Conservation (phyloP, 2,797 vertebrate species). For the Myiotriccus ornatus region DNA sequence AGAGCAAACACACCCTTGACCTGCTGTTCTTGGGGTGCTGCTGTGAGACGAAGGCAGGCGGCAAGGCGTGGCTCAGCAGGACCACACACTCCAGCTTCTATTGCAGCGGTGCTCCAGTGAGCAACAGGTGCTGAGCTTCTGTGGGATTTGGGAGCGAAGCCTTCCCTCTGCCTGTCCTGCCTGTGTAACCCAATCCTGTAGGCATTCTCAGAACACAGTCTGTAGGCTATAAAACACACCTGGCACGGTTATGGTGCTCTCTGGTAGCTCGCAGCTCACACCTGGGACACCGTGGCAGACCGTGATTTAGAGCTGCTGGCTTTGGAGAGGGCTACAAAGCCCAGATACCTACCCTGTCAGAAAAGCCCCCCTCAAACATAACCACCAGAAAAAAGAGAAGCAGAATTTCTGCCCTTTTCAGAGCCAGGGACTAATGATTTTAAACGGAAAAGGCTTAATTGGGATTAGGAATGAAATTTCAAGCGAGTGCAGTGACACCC, state of each 20-base stretch:
- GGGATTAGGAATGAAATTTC: not conserved
- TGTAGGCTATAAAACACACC: not conserved
- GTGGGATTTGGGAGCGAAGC: not conserved
- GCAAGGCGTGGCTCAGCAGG: not conserved
- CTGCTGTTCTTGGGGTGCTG: not conserved
- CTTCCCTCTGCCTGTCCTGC: not conserved
- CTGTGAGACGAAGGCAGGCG: not conserved
- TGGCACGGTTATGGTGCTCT: not conserved
- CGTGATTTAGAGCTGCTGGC: not conserved
- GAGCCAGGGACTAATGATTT: not conserved
- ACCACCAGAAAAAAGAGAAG: rapidly evolving
- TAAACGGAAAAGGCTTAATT: not conserved
- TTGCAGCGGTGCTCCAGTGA: rapidly evolving
- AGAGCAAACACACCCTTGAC: not conserved
- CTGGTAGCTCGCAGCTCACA: not conserved
- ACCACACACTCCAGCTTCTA: not conserved
- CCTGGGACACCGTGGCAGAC: not conserved
- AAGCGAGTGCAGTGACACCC: rapidly evolving
- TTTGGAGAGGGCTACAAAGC: not conserved
- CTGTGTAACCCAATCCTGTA: not conserved
- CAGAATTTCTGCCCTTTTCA: not conserved
- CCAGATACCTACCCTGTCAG: not conserved
- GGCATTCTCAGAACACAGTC: not conserved
- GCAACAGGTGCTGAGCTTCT: not conserved
- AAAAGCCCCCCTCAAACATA: not conserved